Evolutionary conservation across 2,888 invertebrate species (phyloP), one percentile per base, ranked within the genome.

Genomic region (Nomada fabriciana): DNA sequence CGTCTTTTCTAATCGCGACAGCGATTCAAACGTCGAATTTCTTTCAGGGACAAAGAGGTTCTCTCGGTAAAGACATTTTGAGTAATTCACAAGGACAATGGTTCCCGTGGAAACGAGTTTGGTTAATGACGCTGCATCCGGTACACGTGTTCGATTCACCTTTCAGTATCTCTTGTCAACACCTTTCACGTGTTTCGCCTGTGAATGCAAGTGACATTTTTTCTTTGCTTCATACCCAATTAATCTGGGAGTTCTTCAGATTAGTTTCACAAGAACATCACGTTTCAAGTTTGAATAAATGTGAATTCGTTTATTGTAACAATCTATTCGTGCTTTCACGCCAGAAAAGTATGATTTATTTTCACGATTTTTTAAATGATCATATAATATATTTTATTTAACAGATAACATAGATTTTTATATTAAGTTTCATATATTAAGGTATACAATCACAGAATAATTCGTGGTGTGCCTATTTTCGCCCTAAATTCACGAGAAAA

Each of bases 181-280:
- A 86, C 84, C 73, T 80, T 82, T 82, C 87, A 88, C 87, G 88
- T 84, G 87, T 87, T 85, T 74, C 75, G 29, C 2, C 29, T 53
- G 55, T 81, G 80, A 80, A 81, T 73, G 47, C 60, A 47, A 1
- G 15, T 1, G 47, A 11, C 15, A 13, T 47, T 15, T 15, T 47
- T 47, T 47, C 47, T 47, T 11, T 36, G 36, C 36, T 36, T 36
- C 36, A 5, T 36, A 0, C 36, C 7, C 36, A 36, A 36, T 36
- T 36, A 5, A 36, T 36, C 36, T 5, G 36, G 7, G 36, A 7
- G 36, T 36, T 36, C 0, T 7, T 36, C 36, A 7, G 36, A 5
- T 36, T 5, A 36, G 36, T 7, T 36, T 36, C 36, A 5, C 36
- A 36, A 7, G 36, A 36, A 36, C 36, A 36, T 5, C 36, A 5